Evolutionary conservation across 2,113 vertebrate genomes (phyloP), one percentile per base, ranked within the genome.

Genomic region (Steatornis caripensis): DNA sequence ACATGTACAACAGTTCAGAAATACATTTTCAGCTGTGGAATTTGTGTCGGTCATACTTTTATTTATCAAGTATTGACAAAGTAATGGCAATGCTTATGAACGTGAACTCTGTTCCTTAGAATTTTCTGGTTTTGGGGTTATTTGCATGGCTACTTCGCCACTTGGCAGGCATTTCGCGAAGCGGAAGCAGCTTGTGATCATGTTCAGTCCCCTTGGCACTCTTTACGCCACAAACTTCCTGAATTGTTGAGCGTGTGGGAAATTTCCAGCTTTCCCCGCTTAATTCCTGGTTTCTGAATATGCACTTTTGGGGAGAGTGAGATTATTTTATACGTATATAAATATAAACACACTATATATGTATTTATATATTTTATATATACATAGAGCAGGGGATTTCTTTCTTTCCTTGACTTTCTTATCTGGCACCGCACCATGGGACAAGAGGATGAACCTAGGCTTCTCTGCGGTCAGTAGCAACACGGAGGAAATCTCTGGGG

Each of bases 381-480:
- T 54, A 32, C 32, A 11, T 13, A 30, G 34, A 43, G 18, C 60
- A 57, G 37, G 12, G 6, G 19, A 46, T 61, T 74, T 78, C 4
- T 69, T 39, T 81, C n/a, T 72, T 54, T 60, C 46, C 23, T 5
- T 26, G 41, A 37, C 54, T 79, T 65, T 53, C 12, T 71, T 48
- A 17, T 10, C 39, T 46, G 14, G 10, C 0, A 1, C 39, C 49
- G 23, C 12, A 16, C 7, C 43, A 32, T 0, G 4, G 20, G 23
- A n/a, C n/a, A n/a, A n/a, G n/a, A n/a, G n/a, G 30, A 43, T 39
- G 46, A 93, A 32, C 12, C 37, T 46, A 58, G 9, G 8, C 13
- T 60, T 45, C 29, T 49, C 30, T 41, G 26, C 53, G 34, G 26
- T n/a, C 24, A 30, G 17, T 41, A 66, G 15, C 26, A 32, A 57